Evolutionary conservation across 2,888 invertebrate species (phyloP).

Genomic region (Phortica okadai): DNA sequence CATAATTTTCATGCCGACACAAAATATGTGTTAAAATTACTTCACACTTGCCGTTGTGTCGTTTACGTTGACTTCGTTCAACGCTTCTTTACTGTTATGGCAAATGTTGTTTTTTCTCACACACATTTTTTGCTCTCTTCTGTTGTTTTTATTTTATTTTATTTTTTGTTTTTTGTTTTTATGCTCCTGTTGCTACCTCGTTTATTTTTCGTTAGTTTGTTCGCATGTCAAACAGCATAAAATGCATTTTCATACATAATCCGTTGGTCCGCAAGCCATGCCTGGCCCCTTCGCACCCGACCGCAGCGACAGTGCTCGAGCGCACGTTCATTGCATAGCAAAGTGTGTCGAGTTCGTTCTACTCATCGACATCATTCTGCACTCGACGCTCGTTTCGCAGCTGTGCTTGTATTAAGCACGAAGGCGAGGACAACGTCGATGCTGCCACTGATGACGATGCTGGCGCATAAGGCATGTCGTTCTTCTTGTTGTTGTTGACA

Average conservation of each 20-base stretch:
- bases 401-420: neutral
- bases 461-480: no score
- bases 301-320: neutral
- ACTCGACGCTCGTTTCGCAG: neutral
- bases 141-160: neutral
- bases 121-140: neutral
- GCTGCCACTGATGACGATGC: neutral
- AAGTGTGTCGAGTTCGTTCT: slow-evolving; percentile 7
- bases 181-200: slow-evolving; percentile 36
- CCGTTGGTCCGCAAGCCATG: neutral
- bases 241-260: slow-evolving; percentile 19
- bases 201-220: slow-evolving; percentile 7
- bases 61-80: neutral
- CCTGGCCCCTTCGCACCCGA: neutral
- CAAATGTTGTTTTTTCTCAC: neutral
- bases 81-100: neutral
- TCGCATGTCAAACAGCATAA: slow-evolving; percentile 22
- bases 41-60: neutral
- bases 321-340: neutral
- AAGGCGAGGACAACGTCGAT: neutral
- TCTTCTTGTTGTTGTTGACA: neutral
- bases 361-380: neutral
- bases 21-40: slow-evolving; percentile 14
- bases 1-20: slow-evolving; percentile 34
- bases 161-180: neutral